Conservation (phyloP, 2,113 vertebrate genomes). For the Poicephalus gulielmi region DNA sequence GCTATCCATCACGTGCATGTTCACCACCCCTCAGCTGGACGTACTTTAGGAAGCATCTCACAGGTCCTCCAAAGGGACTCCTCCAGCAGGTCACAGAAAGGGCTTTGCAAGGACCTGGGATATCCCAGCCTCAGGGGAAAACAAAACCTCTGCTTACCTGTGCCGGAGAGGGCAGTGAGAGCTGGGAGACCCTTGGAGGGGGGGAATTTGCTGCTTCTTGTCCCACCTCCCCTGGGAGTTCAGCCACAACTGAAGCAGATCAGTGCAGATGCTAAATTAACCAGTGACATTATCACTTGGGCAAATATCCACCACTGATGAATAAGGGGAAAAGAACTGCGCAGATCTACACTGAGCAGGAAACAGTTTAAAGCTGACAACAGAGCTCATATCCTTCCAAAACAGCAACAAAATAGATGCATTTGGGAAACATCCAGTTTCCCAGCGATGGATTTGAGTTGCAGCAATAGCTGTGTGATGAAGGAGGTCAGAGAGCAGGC, state of each 20-base stretch:
- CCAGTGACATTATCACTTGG: background rate
- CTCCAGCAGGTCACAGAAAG: background rate
- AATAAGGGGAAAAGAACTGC: background rate
- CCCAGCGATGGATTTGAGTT: background rate
- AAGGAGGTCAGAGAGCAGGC: background rate
- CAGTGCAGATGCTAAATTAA: background rate
- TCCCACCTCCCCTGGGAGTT: background rate
- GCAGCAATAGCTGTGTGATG: background rate
- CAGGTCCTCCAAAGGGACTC: background rate
- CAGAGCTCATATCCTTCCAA: background rate
- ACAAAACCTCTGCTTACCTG: background rate
- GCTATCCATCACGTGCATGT: rapidly evolving
- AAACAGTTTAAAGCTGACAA: background rate
- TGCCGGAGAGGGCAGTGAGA: rapidly evolving
- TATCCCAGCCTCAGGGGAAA: background rate
- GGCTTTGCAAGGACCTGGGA: background rate
- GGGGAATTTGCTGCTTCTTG: background rate
- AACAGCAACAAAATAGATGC: background rate
- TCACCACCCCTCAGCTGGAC: background rate
- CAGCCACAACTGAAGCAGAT: background rate
- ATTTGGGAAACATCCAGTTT: background rate
- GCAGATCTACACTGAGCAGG: background rate
- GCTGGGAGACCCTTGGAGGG: rapidly evolving
- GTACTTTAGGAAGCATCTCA: background rate
- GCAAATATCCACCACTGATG: background rate